Base-by-base conservation (phyloP, 2,113 vertebrate species). In the Hippoglossus stenolepis region DNA sequence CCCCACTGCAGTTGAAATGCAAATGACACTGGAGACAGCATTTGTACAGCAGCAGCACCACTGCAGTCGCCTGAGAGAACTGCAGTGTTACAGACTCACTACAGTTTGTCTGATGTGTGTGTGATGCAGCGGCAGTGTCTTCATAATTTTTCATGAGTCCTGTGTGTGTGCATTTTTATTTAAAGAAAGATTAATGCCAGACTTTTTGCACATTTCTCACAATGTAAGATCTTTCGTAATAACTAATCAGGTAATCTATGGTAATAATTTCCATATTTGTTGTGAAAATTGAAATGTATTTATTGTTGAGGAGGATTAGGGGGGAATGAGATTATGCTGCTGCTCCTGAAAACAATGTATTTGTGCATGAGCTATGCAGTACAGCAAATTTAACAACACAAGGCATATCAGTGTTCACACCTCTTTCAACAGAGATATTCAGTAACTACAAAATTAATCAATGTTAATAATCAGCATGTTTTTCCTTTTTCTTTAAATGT, bases 1-100 rank as follows among this genome's bases (percentile, higher is more conserved):
- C 20, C 75, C 75, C 77, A 87, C 89, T 91, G 91, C 87, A 81
- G 90, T 20, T 86, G 78, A 85, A 82, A 90, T 90, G 80, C 76
- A 83, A 88, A 90, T 85, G 77, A 90, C 71, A 83, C 54, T 17
- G n/a, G 71, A 80, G 65, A 21, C 23, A 31, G 74, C 75, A 90
- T 89, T 86, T 80, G 74, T 92, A 69, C 88, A 87, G 88, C 91
- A 92, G 86, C 90, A 93, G 89, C 92, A 89, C 90, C 91, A 73
- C 91, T 90, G 92, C 89, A 84, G 92, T 89, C 67, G 67, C 67
- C 73, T 77, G 67, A 11, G 82, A 85, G 89, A 87, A 92, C 86
- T 92, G 87, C 92, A 92, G 75, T 18, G 31, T 76, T 70, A 47
- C 40, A 77, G 72, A 71, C 14, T 63, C 20, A 21, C 64, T 2